Base-by-base conservation (phyloP, 2,113 vertebrate species). In the Eptesicus fuscus region DNA sequence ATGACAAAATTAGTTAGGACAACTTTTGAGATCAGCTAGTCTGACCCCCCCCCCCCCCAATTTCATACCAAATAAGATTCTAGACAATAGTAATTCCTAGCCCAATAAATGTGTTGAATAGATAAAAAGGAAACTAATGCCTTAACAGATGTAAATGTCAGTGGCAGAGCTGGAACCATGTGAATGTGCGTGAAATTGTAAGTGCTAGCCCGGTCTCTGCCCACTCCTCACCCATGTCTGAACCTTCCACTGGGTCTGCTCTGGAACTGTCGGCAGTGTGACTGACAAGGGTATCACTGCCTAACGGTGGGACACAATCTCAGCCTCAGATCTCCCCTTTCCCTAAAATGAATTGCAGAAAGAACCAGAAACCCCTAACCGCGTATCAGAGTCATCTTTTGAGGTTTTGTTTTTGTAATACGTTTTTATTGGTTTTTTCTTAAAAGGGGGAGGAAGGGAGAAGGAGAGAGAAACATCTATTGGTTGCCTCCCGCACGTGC, bases 341-440 rank as follows among this genome's bases (percentile, higher is more conserved):
- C 28, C 51, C 78, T 94, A 74, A 83, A 95, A 94, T 44, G 25
- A 87, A 88, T 0, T 53, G 17, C 22, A 79, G 49, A 82, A 78
- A 84, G 30, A 47, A 32, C 40, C 30, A 65, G 47, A 65, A 69
- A 65, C 37, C 23, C 23, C 35, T 76, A 63, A 63, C 40, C 49
- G 30, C 32, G 28, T 20, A 53, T 78, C 9, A 90, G 28, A 90
- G 65, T 88, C 74, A 65, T 61, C 59, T 91, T 51, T 28, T 80
- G 42, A 86, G 25, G 3, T 59, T 88, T 85, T 77, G 61, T 89
- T 70, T 93, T 90, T 70, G 94, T 25, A 93, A 93, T 88, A 53
- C 14, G 6, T 65, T 65, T 65, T 65, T 65, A 65, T 65, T 65
- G 63, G 14, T 16, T n/a, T 65, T n/a, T 65, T 32, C 28, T 63